Base-by-base conservation (phyloP, 2,888 invertebrate species). In the Ectobius pallidus region DNA sequence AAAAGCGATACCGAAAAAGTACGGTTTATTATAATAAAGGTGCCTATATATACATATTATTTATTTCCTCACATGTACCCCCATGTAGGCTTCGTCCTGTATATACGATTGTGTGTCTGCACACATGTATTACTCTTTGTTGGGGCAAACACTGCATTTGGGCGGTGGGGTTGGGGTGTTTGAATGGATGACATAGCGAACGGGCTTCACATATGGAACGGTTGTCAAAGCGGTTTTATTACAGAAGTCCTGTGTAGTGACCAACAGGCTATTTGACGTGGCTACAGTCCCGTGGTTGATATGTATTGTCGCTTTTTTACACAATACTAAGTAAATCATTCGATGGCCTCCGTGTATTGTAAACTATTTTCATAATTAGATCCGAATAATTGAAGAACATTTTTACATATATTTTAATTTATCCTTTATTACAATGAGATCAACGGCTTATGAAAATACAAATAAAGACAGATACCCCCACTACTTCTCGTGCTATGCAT, bases 241-340 rank as follows among this genome's bases (percentile, higher is more conserved):
- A 32, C 58, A 58, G 58, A n/a, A 30, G 32, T 58, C 58, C 30
- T 58, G 58, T 25, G 30, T 30, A 58, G 58, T 25, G 58, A 58
- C 58, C 58, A 58, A 25, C 58, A 16, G 58, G 58, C 58, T 25
- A 58, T 32, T 58, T 58, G 58, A 58, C 58, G 58, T 58, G 52
- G 52, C 52, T 25, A 52, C 52, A 25, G 52, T 58, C 30, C n/a
- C 32, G 9, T 30, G 14, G 27, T 30, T 58, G 27, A n/a, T 32
- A 30, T 58, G 14, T 58, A 7, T 27, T 58, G 14, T n/a, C 30
- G 3, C 30, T 32, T 30, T 30, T 46, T 46, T 46, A n/a, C 4
- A n/a, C 27, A 58, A 14, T n/a, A 30, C 30, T 58, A 58, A 58
- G 30, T 58, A 58, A 58, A 58, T 58, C 30, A 52, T 16, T n/a